Base-by-base conservation (phyloP, 2,888 invertebrate species). In the Sphaeridia pumilis region DNA sequence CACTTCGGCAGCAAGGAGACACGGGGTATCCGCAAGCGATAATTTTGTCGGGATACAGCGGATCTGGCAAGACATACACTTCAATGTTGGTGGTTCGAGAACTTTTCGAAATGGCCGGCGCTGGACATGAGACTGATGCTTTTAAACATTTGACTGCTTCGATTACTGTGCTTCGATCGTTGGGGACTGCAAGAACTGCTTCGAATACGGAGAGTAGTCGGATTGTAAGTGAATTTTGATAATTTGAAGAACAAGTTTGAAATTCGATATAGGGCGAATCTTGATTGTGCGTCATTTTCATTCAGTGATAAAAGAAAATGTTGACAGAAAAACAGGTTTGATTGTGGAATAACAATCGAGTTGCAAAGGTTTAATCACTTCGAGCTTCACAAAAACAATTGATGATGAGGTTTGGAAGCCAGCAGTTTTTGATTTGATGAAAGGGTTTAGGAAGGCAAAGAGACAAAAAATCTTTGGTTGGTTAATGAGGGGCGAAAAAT, bases 111-210 rank as follows among this genome's bases (percentile, higher is more conserved):
- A 84, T 88, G 61, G 92, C 90, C 53, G 93, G 92, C 57, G 93
- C 92, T 66, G 92, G 92, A 46, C 84, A 87, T 3, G 90, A 92
- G 76, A 92, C 93, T 22, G 93, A 93, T 73, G 89, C 92, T 43
- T 94, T 90, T 74, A 93, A 93, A 73, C 92, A 93, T 73, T 78
- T 93, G 63, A 88, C 89, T 14, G 93, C 94, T 49, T 90, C 93
- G 46, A 88, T 94, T 74, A 93, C 93, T 57, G 93, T 93, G 58
- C 78, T 94, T 65, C 79, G 90, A 62, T 87, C 90, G 22, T 78
- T 94, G 56, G 90, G 90, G 60, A 85, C 87, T 35, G 92, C 93
- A 42, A 87, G 88, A 72, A 93, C 92, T 46, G 80, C 82, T 47
- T 83, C 83, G 63, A 93, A 93, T 73, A 83, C 87, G 22, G 87